Evolutionary conservation across 1,140 invertebrate genomes (phyloP).

Genomic region (Cydia pomonella): DNA sequence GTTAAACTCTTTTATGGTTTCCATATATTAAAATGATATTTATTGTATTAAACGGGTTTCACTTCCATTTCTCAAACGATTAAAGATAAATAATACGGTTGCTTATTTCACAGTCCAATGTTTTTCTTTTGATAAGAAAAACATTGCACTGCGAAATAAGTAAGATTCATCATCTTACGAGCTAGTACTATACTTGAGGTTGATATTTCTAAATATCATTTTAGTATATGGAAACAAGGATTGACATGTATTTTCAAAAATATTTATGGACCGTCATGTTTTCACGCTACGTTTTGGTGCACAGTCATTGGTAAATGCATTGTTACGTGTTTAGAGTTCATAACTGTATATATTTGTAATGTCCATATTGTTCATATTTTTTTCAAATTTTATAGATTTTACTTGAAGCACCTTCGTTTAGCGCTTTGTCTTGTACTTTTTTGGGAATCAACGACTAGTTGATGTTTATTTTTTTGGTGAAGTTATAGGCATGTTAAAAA

Average conservation of each 20-base stretch:
- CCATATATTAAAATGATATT: too few species aligned
- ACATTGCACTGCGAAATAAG: background rate
- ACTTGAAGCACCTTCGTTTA: background rate
- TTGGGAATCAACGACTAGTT: background rate
- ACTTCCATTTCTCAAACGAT: too few species aligned
- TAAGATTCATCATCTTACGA: too few species aligned
- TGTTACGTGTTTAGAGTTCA: constrained; percentile 32
- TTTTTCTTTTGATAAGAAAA: background rate
- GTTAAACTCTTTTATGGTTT: too few species aligned
- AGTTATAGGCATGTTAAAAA: too few species aligned
- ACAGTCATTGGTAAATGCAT: constrained; percentile 75
- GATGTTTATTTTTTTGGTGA: background rate
- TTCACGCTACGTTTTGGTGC: constrained; percentile 66
- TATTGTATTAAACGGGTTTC: too few species aligned
- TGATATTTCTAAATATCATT: constrained; percentile 29
- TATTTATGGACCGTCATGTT: constrained; percentile 11
- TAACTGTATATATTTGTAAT: constrained; percentile 6
- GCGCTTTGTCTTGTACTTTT: background rate
- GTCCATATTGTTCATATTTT: background rate
- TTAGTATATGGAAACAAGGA: constrained; percentile 37
- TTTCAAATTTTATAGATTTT: background rate
- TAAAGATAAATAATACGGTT: too few species aligned
- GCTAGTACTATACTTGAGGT: too few species aligned
- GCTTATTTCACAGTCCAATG: background rate
- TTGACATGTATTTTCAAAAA: background rate